Percentiles rank a stretch among this genome's conserved stretches.
Conservation (phyloP, 2,113 vertebrate species). For the Sterna hirundo region DNA sequence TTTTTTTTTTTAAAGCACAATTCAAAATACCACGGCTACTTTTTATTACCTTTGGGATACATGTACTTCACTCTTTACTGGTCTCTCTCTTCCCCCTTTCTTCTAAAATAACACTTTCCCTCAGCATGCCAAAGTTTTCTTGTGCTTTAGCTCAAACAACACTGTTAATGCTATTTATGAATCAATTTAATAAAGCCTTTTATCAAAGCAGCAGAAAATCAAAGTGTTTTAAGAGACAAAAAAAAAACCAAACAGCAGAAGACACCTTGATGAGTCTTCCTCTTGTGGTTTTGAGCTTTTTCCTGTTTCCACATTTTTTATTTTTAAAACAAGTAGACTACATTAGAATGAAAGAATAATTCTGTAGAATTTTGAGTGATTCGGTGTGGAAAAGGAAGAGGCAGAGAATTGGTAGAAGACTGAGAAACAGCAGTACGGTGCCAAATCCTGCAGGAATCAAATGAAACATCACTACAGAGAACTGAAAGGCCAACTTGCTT, state of each 20-base stretch:
- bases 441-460: background rate
- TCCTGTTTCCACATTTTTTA: background rate
- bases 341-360: background rate
- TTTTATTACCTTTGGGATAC: background rate
- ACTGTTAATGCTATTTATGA: background rate
- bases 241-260: background rate
- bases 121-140: background rate
- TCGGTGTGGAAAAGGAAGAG: background rate
- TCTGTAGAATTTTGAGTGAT: background rate
- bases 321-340: background rate
- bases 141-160: background rate
- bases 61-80: background rate
- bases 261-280: fast-evolving
- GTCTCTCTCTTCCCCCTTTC: background rate
- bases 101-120: background rate
- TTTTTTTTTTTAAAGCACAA: background rate
- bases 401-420: background rate
- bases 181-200: background rate
- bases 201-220: background rate
- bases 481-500: background rate
- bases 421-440: background rate
- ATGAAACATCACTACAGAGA: background rate
- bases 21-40: background rate
- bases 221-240: background rate
- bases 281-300: background rate